These are phyloP conservation scores for Mustelus asterias DNA, from an alignment of 2,113 vertebrate genomes.

Conservation along the genomic window DNA sequence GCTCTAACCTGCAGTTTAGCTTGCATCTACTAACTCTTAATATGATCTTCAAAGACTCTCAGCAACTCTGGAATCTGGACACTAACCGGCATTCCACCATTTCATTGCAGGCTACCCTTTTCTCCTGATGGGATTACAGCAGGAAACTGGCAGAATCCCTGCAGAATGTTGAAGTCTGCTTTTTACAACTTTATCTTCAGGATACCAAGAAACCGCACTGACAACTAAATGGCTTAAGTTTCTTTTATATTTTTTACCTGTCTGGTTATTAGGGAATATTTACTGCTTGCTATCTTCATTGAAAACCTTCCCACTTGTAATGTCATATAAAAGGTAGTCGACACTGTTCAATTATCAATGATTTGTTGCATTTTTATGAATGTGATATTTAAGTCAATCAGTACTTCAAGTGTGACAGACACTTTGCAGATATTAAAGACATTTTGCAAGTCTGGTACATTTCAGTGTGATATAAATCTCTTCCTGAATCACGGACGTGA, in stretches of 20 bases:
- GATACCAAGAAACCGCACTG: neutral
- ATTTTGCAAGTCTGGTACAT: neutral
- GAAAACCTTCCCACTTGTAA: neutral
- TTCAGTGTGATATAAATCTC: neutral
- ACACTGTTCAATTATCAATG: neutral
- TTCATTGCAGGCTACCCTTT: neutral
- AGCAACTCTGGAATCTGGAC: neutral
- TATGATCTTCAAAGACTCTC: neutral
- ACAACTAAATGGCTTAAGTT: neutral
- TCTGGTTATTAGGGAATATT: neutral
- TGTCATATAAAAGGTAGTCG: neutral
- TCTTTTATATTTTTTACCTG: neutral
- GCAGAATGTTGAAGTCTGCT: neutral
- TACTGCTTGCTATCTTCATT: conserved; percentile 3
- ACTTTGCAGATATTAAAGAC: neutral
- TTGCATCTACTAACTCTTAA: neutral
- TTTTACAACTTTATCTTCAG: neutral
- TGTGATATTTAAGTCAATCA: conserved; percentile 24
- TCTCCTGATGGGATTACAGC: neutral
- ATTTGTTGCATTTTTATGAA: conserved; percentile 14
- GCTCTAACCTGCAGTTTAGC: neutral
- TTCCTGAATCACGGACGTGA: neutral
- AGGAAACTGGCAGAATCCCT: neutral
- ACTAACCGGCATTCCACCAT: neutral
- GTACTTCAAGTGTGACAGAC: neutral